phyloP scores from a whole-genome alignment of 1,140 invertebrate genomes.

The Brachionus paranguensis region DNA sequence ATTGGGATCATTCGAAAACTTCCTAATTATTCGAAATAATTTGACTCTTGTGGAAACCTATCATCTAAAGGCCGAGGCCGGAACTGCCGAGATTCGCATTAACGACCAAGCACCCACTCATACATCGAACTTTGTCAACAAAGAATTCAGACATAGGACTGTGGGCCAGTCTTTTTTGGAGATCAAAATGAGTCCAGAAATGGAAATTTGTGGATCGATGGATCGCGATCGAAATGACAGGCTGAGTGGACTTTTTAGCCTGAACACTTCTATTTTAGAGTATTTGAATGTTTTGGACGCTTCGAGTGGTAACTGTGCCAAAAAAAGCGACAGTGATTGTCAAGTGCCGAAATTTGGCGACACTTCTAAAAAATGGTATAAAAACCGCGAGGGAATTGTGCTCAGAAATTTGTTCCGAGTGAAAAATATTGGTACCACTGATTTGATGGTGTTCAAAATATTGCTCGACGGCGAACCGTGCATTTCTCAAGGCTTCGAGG shows the following conservation, averaged over 20 bases:
- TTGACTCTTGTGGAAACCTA: background rate
- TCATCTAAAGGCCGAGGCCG: constrained; percentile 16
- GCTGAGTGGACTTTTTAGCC: background rate
- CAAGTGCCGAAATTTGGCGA: background rate
- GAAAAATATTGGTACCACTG: background rate
- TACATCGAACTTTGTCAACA: background rate
- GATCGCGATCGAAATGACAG: background rate
- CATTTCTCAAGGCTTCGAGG: background rate
- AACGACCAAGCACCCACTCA: background rate
- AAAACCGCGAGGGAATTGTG: background rate
- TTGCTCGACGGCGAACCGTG: constrained; percentile 26
- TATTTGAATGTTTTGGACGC: constrained; percentile 24
- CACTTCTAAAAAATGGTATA: background rate
- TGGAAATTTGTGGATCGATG: background rate
- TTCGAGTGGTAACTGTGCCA: background rate
- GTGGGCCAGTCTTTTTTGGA: background rate
- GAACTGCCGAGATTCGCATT: background rate
- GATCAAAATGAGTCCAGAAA: background rate
- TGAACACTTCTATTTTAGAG: background rate
- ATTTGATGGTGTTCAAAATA: background rate
- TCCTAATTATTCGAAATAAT: constrained; percentile 10
- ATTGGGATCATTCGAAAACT: constrained; percentile 3
- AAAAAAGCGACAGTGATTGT: background rate
- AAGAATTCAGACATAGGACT: background rate
- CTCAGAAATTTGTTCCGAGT: background rate